phyloP scores from a whole-genome alignment of 2,797 vertebrate genomes.

The Lindbergichthys nudifrons region DNA sequence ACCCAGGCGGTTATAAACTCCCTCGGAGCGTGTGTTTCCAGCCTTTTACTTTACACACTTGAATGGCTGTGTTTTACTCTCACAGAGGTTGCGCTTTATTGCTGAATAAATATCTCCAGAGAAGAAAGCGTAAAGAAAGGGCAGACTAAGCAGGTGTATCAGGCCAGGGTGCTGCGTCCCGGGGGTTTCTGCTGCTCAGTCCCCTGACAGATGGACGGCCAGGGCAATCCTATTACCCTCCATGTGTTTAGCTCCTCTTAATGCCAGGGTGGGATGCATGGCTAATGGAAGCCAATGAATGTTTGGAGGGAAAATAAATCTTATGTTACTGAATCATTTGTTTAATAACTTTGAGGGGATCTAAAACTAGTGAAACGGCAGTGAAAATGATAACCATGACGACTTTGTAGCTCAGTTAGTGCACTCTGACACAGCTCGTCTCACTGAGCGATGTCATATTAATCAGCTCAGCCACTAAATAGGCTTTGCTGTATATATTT shows the following conservation, averaged over 20 bases:
- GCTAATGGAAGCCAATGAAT: slow-evolving; percentile 61
- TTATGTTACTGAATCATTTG: slow-evolving; percentile 59
- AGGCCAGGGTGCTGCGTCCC: slow-evolving; percentile 65
- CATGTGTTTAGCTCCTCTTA: slow-evolving; percentile 76
- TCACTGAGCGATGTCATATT: slow-evolving; percentile 23
- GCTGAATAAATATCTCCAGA: slow-evolving; percentile 59
- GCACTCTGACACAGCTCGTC: slow-evolving; percentile 17
- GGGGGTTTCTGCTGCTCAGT: slow-evolving; percentile 69
- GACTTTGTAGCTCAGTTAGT: slow-evolving; percentile 28
- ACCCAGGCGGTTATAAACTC: slow-evolving; percentile 48
- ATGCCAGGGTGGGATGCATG: slow-evolving; percentile 73
- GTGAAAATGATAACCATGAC: slow-evolving; percentile 32
- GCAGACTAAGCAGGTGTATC: slow-evolving; percentile 68
- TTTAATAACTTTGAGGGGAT: slow-evolving; percentile 59
- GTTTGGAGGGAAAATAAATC: slow-evolving; percentile 55
- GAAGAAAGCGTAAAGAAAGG: slow-evolving; percentile 54
- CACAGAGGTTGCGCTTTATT: slow-evolving; percentile 48
- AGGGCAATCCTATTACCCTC: slow-evolving; percentile 83
- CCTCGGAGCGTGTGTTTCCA: slow-evolving; percentile 14
- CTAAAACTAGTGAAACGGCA: slow-evolving; percentile 33
- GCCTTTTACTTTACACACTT: slow-evolving; percentile 57
- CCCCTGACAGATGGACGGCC: slow-evolving; percentile 79
- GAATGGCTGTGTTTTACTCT: slow-evolving; percentile 37
- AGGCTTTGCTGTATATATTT: slow-evolving; percentile 42
- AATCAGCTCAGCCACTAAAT: slow-evolving; percentile 36